Conservation (phyloP, 2,888 invertebrate species). For the Stenotaenia linearis region DNA sequence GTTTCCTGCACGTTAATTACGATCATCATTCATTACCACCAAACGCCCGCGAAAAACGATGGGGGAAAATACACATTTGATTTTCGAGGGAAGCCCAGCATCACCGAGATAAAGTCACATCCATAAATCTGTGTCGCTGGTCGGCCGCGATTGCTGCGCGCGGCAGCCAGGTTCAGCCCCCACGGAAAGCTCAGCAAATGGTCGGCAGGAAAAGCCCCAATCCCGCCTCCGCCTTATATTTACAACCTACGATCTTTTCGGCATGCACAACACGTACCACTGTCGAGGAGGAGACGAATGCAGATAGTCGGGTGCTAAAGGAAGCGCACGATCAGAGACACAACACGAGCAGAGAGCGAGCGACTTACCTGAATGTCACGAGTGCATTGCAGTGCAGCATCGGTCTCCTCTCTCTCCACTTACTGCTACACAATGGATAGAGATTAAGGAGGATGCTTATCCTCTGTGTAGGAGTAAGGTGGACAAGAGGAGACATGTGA, state of each 20-base stretch:
- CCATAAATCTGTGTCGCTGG: slow-evolving; percentile 26
- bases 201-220: slow-evolving; percentile 5
- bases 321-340: background rate
- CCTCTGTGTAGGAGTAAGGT: slow-evolving; percentile 2
- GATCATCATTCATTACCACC: background rate
- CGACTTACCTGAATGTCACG: background rate
- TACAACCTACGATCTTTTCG: background rate
- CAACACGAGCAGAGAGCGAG: background rate
- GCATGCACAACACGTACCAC: slow-evolving; percentile 1
- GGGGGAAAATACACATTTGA: background rate
- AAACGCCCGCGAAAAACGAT: background rate
- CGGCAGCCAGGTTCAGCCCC: slow-evolving; percentile 26
- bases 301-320: background rate
- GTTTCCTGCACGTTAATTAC: background rate
- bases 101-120: background rate
- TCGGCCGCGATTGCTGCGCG: slow-evolving; percentile 24
- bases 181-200: background rate
- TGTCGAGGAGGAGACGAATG: background rate
- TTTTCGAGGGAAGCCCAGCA: background rate
- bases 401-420: background rate
- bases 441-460: background rate
- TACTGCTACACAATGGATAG: background rate
- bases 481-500: slow-evolving; percentile 12
- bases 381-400: slow-evolving; percentile 6
- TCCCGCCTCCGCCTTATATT: slow-evolving; percentile 7